Percentiles rank a stretch among this genome's conserved stretches.
Evolutionary conservation across 1,140 invertebrate genomes (phyloP).

Genomic region (Pseudomyrmex dendroicus): DNA sequence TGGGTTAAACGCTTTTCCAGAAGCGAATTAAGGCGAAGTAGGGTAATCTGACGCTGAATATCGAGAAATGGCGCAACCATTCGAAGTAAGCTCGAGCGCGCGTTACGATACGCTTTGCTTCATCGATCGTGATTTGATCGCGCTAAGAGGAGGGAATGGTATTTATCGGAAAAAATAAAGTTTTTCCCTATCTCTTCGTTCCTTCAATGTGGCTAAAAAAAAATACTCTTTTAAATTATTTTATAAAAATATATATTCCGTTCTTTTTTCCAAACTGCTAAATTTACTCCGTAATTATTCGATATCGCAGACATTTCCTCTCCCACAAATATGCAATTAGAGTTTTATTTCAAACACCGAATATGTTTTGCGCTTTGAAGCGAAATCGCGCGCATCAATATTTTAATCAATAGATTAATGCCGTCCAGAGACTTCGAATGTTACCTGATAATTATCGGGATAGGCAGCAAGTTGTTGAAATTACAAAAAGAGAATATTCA

Average conservation of each 20-base stretch:
- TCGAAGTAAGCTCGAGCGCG: conserved; percentile 33
- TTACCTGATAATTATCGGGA: not conserved
- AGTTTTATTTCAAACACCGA: conserved; percentile 21
- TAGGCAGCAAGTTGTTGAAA: not conserved
- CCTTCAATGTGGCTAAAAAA: not conserved
- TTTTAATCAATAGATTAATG: conserved; percentile 24
- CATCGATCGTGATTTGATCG: conserved; percentile 51
- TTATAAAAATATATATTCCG: too few species aligned
- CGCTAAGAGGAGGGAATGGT: not conserved
- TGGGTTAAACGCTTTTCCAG: conserved; percentile 49
- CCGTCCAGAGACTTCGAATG: not conserved
- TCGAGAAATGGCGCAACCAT: conserved; percentile 52
- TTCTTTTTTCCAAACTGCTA: too few species aligned
- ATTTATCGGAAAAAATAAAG: conserved; percentile 33
- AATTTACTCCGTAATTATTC: too few species aligned
- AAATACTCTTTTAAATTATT: not conserved
- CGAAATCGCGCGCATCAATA: conserved; percentile 16
- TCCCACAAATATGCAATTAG: not conserved
- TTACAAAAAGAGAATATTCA: not conserved
- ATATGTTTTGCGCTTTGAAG: not conserved
- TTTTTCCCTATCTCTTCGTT: not conserved
- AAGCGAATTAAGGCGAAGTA: conserved; percentile 52
- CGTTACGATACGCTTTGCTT: conserved; percentile 49
- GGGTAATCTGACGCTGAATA: conserved; percentile 52
- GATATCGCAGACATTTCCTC: not conserved